Percentiles rank a stretch among this genome's conserved stretches.
Evolutionary conservation across 2,113 vertebrate species (phyloP).

Genomic region (Hoplias malabaricus): DNA sequence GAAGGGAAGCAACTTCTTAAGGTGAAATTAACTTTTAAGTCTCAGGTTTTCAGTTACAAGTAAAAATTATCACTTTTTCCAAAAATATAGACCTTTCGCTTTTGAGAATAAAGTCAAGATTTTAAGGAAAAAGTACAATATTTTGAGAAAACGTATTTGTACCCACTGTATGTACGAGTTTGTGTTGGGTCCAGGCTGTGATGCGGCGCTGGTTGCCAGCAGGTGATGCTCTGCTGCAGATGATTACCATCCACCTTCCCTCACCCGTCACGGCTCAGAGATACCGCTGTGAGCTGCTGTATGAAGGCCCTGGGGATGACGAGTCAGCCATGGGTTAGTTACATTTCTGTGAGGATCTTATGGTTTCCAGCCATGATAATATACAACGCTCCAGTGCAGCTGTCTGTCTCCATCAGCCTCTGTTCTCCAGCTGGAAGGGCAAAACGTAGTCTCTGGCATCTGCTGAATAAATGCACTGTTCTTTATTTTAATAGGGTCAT

Average conservation of each 20-base stretch:
- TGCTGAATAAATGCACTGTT: too few relatives aligned
- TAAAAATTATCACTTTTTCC: not conserved
- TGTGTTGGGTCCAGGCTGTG: slow-evolving; percentile 53
- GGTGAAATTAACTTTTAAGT: slow-evolving; percentile 46
- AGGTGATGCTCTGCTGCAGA: slow-evolving; percentile 65
- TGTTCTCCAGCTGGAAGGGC: too few relatives aligned
- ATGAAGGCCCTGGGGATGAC: slow-evolving; percentile 65
- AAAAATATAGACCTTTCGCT: too few relatives aligned
- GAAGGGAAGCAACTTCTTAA: slow-evolving; percentile 69
- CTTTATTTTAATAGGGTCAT: too few relatives aligned
- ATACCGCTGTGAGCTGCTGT: slow-evolving; percentile 67
- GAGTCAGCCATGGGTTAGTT: slow-evolving; percentile 63
- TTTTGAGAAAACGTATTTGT: too few relatives aligned
- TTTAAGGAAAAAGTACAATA: too few relatives aligned
- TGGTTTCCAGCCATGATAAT: not conserved
- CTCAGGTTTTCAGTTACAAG: not conserved
- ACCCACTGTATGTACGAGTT: not conserved
- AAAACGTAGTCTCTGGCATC: too few relatives aligned
- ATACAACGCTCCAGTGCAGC: too few relatives aligned
- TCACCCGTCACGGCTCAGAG: slow-evolving; percentile 65
- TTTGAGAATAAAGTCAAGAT: too few relatives aligned
- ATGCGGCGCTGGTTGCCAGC: slow-evolving; percentile 68
- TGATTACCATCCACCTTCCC: slow-evolving; percentile 68
- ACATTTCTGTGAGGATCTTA: not conserved
- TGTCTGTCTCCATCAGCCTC: too few relatives aligned